Evolutionary conservation across 2,113 vertebrate species (phyloP), one percentile per base, ranked within the genome.

Genomic region (Halichoerus grypus): DNA sequence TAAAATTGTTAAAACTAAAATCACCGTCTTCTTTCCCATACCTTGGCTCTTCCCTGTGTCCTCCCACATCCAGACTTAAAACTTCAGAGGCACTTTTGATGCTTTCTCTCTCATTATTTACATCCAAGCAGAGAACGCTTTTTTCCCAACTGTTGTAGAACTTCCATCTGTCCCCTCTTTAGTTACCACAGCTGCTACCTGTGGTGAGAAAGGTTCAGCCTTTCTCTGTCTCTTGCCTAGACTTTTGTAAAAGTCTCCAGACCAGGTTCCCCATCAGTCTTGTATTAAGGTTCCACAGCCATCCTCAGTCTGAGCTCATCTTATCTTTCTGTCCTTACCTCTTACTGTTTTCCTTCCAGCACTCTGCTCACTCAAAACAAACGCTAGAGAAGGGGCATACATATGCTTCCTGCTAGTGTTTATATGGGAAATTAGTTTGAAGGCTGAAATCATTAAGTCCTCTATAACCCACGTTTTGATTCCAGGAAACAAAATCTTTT

Each of bases 401-500:
- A 4, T 46, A 3, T 28, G 19, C 51, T 88, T 28, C n/a, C 72
- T 65, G 13, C 42, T 77, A 36, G 31, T 89, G 42, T 84, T 69
- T 79, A 80, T 76, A 9, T 74, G 55, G 16, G 39, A 93, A 84
- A 24, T 91, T n/a, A 36, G 36, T 93, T 36, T 57, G 77, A 91
- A 80, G 61, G 55, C 21, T 94, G 72, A 80, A 85, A 85, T 42
- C 22, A 1, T 53, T 88, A 39, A 86, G 76, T 42, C 36, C 39
- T 49, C 7, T 21, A 24, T 80, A 31, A 77, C 36, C 57, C 65
- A 36, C 11, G 18, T 79, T 93, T 97, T 49, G 46, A 63, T 89
- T 86, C 85, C 72, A 94, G 36, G 39, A 96, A 83, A 46, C 42
- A 86, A 76, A 94, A 33, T 80, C 26, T 33, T 91, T 69, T 59